These are phyloP conservation scores for Apamea crenata DNA, from an alignment of 2,888 invertebrate genomes.

Conservation along the genomic window DNA sequence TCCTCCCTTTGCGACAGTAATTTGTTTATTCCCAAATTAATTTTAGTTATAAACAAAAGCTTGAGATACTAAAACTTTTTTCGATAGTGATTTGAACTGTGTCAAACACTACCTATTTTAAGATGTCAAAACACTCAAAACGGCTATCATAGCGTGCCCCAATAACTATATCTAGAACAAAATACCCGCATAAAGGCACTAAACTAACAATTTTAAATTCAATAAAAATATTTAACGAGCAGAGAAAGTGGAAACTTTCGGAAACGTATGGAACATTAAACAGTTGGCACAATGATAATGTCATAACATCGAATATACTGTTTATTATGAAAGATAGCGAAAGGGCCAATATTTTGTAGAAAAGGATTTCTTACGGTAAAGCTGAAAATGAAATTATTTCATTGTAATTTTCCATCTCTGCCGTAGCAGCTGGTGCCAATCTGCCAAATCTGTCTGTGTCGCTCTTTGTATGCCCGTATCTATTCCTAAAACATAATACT, in stretches of 20 bases:
- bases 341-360: not conserved
- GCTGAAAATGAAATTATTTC: not conserved
- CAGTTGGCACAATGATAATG: constrained; percentile 35
- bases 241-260: constrained; percentile 58
- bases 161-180: constrained; percentile 33
- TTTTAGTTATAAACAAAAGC: constrained; percentile 1
- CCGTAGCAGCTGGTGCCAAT: not conserved
- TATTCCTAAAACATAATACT: not conserved
- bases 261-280: constrained; percentile 37
- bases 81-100: not conserved
- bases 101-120: not conserved
- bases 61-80: not conserved
- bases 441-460: not conserved
- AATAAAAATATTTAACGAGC: constrained; percentile 42
- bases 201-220: constrained; percentile 39
- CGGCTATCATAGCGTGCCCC: not conserved
- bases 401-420: not conserved
- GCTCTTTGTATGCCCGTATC: not conserved
- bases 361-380: not conserved
- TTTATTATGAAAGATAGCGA: constrained; percentile 14
- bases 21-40: not conserved
- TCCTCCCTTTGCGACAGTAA: not conserved
- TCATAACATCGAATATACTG: not conserved
- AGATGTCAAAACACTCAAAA: not conserved
- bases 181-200: constrained; percentile 31